Base-by-base conservation (phyloP, 1,140 invertebrate genomes). In the Heliconius eleuchia region DNA sequence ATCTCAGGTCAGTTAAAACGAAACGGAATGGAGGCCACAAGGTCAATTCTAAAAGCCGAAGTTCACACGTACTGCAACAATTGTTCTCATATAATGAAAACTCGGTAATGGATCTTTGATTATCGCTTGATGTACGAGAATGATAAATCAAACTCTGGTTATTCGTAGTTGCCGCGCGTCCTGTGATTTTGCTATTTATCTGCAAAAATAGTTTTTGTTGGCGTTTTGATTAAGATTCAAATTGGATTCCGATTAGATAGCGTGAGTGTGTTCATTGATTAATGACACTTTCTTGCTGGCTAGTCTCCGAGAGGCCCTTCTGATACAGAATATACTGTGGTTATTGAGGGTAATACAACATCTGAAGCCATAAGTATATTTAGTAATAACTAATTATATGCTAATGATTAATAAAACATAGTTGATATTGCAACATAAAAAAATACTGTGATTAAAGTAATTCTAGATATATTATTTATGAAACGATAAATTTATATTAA, bases 1-100 rank as follows among this genome's bases (percentile, higher is more conserved):
- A 78, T 71, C 75, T 52, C 57, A 70, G 80, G 37, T 78, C 71
- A 71, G 76, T 80, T 76, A 81, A 78, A 76, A 77, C 16, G 76
- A 80, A 81, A 77, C 19, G 76, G 79, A 81, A 80, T 82, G 70
- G 76, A 84, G 87, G 86, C 87, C 84, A 84, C 39, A 85, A 83
- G 84, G 83, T 87, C 84, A 83, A 50, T 83, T 82, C 84, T 80
- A 85, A 87, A 85, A 82, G 83, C 83, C 78, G 78, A 79, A 86
- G 82, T 84, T 84, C 84, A 86, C 86, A 83, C 78, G 50, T 79
- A 83, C 73, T 71, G 57, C 83, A 84, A 83, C 86, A 84, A 92
- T 92, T 91, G 88, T 90, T 90, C 84, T 82, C 82, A 60, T 83
- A 89, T 89, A 88, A 90, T 87, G 83, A 87, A 87, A 87, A 87